These are phyloP conservation scores for Solenodon paradoxus DNA, from an alignment of 2,113 vertebrate species.

Conservation along the genomic window DNA sequence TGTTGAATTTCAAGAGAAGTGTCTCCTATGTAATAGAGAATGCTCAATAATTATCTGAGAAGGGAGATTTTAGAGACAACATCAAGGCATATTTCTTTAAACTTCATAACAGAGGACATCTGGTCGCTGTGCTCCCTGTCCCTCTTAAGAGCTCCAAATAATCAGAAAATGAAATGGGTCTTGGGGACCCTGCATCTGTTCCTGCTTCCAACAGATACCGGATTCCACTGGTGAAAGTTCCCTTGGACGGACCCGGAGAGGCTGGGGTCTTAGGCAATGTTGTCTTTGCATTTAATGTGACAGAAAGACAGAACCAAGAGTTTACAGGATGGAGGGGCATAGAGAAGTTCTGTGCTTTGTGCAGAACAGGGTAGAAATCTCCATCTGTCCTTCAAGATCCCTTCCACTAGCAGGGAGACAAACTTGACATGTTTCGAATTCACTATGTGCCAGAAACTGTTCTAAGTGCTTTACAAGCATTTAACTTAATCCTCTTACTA, in stretches of 20 bases:
- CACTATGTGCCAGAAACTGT: neutral
- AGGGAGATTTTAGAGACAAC: neutral
- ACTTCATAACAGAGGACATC: neutral
- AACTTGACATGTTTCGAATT: neutral
- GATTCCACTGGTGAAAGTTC: neutral
- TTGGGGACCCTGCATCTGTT: neutral
- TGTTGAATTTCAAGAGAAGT: neutral
- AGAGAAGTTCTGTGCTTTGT: neutral
- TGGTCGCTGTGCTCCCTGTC: neutral
- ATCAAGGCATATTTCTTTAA: neutral
- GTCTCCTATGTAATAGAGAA: neutral
- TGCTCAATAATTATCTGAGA: neutral
- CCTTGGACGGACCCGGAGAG: neutral
- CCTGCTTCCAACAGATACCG: neutral
- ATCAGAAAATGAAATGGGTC: neutral
- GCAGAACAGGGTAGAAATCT: neutral
- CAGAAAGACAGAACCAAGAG: neutral
- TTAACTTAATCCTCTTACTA: neutral
- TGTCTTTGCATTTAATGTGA: neutral
- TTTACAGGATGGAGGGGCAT: neutral
- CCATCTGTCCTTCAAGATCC: neutral
- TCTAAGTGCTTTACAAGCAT: neutral
- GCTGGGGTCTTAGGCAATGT: neutral
- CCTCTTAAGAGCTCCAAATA: neutral
- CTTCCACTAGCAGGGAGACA: neutral